Base-by-base conservation (phyloP, 2,797 vertebrate genomes). In the Centropyge bicolor region DNA sequence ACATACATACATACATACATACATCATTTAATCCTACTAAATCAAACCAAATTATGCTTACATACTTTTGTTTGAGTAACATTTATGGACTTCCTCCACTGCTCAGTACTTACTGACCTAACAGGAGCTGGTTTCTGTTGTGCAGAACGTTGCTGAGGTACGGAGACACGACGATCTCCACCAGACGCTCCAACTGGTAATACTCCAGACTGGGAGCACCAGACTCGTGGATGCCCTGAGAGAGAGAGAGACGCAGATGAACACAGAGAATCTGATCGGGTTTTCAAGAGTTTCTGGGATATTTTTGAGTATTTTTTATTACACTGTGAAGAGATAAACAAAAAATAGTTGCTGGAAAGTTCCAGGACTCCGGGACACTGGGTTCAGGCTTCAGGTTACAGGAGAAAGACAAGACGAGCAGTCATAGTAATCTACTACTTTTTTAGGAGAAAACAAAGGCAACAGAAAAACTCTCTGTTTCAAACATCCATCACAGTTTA, bases 181-280 rank as follows among this genome's bases (percentile, higher is more conserved):
- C 96, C 83, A 99, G 92, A 19, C 94, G 95, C 88, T 99, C 98
- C 88, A 99, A 89, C 81, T 95, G 95, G 65, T 94, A 60, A 41
- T 97, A 98, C 68, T 96, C 94, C 72, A 96, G 87, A 56, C 93
- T 97, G 31, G 96, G 96, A 48, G 95, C 95, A 0, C 93, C 87
- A n/a, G 96, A 94, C 75, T 98, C 97, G 16, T 98, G 98, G 77
- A 98, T 94, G 2, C 97, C 97, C 98, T 99, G 91, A 74, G 14
- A 51, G 38, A 54, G 24, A 73, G 7, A 75, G 3, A 71, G 43
- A 31, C 27, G 27, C 4, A 45, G 20, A 36, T 1, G 27, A 14
- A 41, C 41, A 22, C n/a, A 40, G n/a, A 71, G 20, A 6, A 27
- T 9, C 31, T 19, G 12, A 57, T 17, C 3, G 4, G 2, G 20